Evolutionary conservation across 2,113 vertebrate genomes (phyloP).

Genomic region (Pachycephala philippinensis): DNA sequence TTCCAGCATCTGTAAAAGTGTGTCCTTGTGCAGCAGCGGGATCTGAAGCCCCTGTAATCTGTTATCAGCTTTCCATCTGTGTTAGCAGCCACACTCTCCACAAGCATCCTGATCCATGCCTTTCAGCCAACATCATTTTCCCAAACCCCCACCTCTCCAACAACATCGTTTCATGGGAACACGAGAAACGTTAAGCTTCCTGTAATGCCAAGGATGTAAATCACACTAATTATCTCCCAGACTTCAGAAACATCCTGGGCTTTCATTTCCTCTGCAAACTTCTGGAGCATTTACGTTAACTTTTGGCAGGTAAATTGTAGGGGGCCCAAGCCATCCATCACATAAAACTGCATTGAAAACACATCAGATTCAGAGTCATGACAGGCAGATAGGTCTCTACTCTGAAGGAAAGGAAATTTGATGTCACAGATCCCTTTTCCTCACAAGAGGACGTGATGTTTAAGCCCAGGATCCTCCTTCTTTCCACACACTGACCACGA

Average conservation of each 20-base stretch:
- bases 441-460: neutral
- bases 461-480: neutral
- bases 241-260: conserved; percentile 58
- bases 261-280: conserved; percentile 61
- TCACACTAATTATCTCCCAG: conserved; percentile 67
- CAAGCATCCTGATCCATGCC: neutral
- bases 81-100: neutral
- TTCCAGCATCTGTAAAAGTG: conserved; percentile 21
- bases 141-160: neutral
- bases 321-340: conserved; percentile 44
- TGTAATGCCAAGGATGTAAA: conserved; percentile 63
- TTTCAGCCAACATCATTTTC: conserved; percentile 42
- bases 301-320: conserved; percentile 61
- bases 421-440: neutral
- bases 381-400: conserved; percentile 6
- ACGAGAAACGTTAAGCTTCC: conserved; percentile 45
- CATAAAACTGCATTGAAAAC: conserved; percentile 33
- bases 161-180: conserved; percentile 19
- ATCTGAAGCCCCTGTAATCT: conserved; percentile 24
- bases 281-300: conserved; percentile 14
- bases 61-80: conserved; percentile 51
- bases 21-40: neutral
- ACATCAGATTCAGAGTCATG: conserved; percentile 13
- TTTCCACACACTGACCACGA: neutral
- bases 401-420: neutral